Conservation (phyloP, 2,113 vertebrate genomes). For the Oncorhynchus kisutch region DNA sequence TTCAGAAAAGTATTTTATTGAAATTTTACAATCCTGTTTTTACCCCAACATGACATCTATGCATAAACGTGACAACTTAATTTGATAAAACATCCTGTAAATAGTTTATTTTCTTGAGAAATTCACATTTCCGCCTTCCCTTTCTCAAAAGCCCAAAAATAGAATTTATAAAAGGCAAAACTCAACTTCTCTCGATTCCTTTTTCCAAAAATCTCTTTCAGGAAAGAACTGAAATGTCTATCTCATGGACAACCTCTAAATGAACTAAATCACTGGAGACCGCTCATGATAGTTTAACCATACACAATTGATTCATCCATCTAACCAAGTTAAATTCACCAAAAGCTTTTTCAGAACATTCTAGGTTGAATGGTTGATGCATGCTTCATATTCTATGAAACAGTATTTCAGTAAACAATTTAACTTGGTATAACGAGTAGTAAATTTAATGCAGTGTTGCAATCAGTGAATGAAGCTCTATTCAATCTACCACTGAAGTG, state of each 20-base stretch:
- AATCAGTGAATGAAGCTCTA: background rate
- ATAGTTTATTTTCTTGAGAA: slow-evolving; percentile 53
- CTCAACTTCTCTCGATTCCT: slow-evolving; percentile 39
- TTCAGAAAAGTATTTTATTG: slow-evolving; percentile 81
- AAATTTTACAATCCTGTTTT: slow-evolving; percentile 77
- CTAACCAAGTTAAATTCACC: slow-evolving; percentile 34
- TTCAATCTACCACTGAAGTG: too few species aligned
- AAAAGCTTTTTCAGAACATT: slow-evolving; percentile 23
- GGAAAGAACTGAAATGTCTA: slow-evolving; percentile 15
- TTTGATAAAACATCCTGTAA: slow-evolving; percentile 62
- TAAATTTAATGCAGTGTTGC: slow-evolving; percentile 43
- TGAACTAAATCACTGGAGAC: background rate
- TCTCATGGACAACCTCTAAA: background rate
- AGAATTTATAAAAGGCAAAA: slow-evolving; percentile 70
- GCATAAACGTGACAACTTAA: slow-evolving; percentile 63
- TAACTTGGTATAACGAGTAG: slow-evolving; percentile 38
- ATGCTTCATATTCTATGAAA: slow-evolving; percentile 56
- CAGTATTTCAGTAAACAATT: slow-evolving; percentile 57
- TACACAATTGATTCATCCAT: background rate
- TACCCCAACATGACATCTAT: slow-evolving; percentile 67
- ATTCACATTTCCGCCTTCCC: slow-evolving; percentile 67
- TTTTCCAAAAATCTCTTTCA: slow-evolving; percentile 14
- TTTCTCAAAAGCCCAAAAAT: slow-evolving; percentile 68
- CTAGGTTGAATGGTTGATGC: slow-evolving; percentile 18
- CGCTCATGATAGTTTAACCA: background rate